Base-by-base conservation (phyloP, 2,888 invertebrate genomes). In the Crematogaster levior region DNA sequence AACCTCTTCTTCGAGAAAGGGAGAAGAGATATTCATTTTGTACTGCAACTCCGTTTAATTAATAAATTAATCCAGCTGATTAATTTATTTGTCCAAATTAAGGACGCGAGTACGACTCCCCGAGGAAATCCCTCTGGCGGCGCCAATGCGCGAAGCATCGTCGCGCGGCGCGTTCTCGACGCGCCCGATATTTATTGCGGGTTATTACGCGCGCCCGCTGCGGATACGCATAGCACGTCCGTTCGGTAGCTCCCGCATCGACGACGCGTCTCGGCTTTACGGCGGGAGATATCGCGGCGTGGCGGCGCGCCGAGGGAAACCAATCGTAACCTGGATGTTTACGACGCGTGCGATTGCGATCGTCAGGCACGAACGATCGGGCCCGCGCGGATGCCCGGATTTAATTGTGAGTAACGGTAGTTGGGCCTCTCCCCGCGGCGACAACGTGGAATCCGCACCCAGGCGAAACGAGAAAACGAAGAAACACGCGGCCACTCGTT, bases 351-450 rank as follows among this genome's bases (percentile, higher is more conserved):
- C 70, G 77, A 79, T 79, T 79, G 56, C 77, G 46, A 68, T 70
- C 77, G 70, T 79, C 77, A 56, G 56, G 75, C 51, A 79, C 70
- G 77, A 68, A 70, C 77, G 77, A 43, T 70, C 56, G n/a, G 51
- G 4, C 53, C 48, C 30, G 77, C 56, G 77, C 56, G 43, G 46
- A 66, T 68, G 43, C 30, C 43, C 56, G 30, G 43, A 43, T 79
- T 79, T 79, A 79, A 79, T 79, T 79, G 77, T 79, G 30, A 68
- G 56, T 79, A 79, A 79, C 77, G 70, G 56, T 79, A 68, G 37
- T 21, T 30, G 43, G 56, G 24, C 24, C 53, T 34, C 27, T 24
- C 34, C n/a, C 15, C 30, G 30, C 12, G n/a, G 3, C 24, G 21
- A 30, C 37, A n/a, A 12, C 34, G 18, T 24, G 34, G 56, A 46